Conservation (phyloP, 1,140 invertebrate species). For the Aphaenogaster floridana region DNA sequence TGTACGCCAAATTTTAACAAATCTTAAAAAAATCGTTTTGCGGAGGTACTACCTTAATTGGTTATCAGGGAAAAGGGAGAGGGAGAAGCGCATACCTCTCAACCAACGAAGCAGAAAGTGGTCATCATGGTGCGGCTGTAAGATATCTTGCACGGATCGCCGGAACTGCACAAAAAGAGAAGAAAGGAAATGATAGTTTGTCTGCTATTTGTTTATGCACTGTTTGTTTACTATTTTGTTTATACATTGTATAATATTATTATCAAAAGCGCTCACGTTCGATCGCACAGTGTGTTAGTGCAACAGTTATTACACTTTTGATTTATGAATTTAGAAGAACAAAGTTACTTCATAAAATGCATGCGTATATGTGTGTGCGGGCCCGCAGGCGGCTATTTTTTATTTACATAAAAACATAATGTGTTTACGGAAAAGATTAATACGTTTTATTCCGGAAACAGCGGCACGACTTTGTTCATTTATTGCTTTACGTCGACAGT, state of each 20-base stretch:
- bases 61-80: background rate
- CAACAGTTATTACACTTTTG: background rate
- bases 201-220: background rate
- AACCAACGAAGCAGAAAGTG: conserved; percentile 93
- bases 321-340: background rate
- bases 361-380: background rate
- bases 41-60: background rate
- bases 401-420: background rate
- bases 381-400: background rate
- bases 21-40: too few species aligned
- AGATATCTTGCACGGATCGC: conserved; percentile 89
- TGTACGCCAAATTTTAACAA: too few species aligned
- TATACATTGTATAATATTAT: background rate
- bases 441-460: background rate
- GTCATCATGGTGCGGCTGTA: conserved; percentile 92
- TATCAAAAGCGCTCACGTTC: background rate
- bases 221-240: background rate
- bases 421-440: background rate
- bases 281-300: background rate
- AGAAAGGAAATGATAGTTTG: background rate
- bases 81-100: conserved; percentile 88
- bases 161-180: conserved; percentile 89
- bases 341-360: background rate
- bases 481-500: background rate
- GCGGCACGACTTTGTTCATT: background rate